phyloP scores from a whole-genome alignment of 2,113 vertebrate species.

The Caloenas nicobarica region DNA sequence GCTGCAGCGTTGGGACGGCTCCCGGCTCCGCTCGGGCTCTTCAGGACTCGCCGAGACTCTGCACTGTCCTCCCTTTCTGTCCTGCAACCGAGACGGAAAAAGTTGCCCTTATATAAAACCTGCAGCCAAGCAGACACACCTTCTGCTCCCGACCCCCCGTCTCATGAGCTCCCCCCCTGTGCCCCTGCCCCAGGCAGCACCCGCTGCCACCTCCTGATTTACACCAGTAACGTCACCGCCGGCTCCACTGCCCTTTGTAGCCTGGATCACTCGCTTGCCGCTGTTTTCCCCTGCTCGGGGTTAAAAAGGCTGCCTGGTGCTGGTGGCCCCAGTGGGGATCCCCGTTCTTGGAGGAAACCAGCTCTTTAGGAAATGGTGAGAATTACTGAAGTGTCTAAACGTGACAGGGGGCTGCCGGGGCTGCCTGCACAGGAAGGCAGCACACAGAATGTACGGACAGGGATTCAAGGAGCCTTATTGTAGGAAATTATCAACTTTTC shows the following conservation, averaged over 20 bases:
- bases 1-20: not conserved
- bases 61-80: rapidly evolving
- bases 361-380: rapidly evolving
- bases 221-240: not conserved
- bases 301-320: not conserved
- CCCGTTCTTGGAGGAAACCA: not conserved
- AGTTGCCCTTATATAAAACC: not conserved
- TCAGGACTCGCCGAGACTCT: not conserved
- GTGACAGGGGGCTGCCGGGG: not conserved
- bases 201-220: constrained; percentile 35
- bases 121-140: not conserved
- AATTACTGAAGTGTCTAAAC: not conserved
- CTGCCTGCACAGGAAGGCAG: not conserved
- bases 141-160: not conserved
- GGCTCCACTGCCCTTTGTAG: rapidly evolving
- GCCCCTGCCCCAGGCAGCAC: not conserved
- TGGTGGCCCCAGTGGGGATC: not conserved
- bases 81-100: not conserved
- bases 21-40: not conserved
- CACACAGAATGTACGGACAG: rapidly evolving
- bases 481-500: not conserved
- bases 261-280: rapidly evolving
- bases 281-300: rapidly evolving
- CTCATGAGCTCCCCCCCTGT: not conserved
- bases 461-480: not conserved